phyloP scores from a whole-genome alignment of 2,113 vertebrate genomes.

The Etheostoma spectabile region DNA sequence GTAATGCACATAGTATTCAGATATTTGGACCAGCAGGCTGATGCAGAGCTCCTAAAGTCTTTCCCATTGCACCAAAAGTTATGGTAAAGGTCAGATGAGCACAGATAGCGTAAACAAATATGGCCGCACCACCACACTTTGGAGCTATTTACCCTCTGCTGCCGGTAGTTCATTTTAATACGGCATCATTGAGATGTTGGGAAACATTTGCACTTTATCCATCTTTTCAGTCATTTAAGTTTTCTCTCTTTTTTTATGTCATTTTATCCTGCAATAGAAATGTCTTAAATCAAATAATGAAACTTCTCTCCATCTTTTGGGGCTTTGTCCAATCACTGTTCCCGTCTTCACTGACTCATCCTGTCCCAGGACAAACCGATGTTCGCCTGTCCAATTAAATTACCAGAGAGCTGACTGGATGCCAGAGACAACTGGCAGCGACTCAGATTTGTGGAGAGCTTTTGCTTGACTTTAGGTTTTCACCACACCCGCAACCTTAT shows the following conservation, averaged over 20 bases:
- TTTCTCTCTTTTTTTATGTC: slow-evolving; percentile 12
- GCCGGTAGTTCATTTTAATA: slow-evolving; percentile 26
- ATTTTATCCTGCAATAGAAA: not conserved
- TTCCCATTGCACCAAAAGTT: not conserved
- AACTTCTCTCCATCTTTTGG: slow-evolving; percentile 4
- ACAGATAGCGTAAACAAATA: slow-evolving; percentile 18
- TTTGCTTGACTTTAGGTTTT: not conserved
- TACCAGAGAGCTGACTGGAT: slow-evolving; percentile 23
- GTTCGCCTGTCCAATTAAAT: slow-evolving; percentile 38
- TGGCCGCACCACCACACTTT: not conserved
- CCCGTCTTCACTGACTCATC: slow-evolving; percentile 35
- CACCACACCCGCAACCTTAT: not conserved
- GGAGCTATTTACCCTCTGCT: slow-evolving; percentile 5
- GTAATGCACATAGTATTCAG: not conserved
- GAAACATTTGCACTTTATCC: slow-evolving; percentile 9
- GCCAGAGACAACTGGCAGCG: slow-evolving; percentile 34
- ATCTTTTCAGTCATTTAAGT: slow-evolving; percentile 1
- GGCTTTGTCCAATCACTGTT: slow-evolving; percentile 21
- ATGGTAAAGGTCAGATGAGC: slow-evolving; percentile 13
- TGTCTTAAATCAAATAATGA: slow-evolving; percentile 20
- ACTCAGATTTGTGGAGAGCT: not conserved
- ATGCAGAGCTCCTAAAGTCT: not conserved
- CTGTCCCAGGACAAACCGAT: slow-evolving; percentile 14
- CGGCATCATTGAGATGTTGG: not conserved
- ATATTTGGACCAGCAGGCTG: not conserved